Evolutionary conservation across 2,888 invertebrate genomes (phyloP), one percentile per base, ranked within the genome.

Genomic region (Noctua fimbriata): DNA sequence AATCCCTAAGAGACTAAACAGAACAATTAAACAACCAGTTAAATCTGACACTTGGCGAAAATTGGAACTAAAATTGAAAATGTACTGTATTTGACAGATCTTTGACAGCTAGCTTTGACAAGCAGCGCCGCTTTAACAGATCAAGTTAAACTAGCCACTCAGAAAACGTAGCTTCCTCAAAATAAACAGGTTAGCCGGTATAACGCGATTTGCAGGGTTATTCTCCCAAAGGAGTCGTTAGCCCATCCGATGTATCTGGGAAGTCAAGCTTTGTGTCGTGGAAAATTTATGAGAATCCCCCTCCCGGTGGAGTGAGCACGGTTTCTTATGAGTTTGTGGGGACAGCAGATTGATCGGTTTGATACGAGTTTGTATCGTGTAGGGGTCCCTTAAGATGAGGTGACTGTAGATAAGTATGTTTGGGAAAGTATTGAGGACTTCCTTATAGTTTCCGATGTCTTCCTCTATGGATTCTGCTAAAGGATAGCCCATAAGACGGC

Each of bases 171-270:
- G 73, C 76, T 49, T 32, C 77, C 69, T 80, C 85, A 81, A 81
- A 84, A 78, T 81, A 84, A 85, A 77, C 84, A 84, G 81, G 77
- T 85, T 73, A 65, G 69, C 73, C 60, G 41, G 28, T 28, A 58
- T 81, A 86, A 84, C 78, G 76, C 78, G 84, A 88, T 87, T 86
- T 81, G 83, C 84, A 44, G 83, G 82, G 78, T 88, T 88, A 89
- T 89, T 83, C 86, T 84, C 89, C 85, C 89, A 0, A 2, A 44
- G 81, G 89, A 85, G 87, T 89, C 86, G 88, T 89, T 89, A 89
- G 83, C 78, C 73, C 69, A 73, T 83, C 77, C 82, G 58, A 81
- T 82, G 83, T 87, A 82, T 87, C 83, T 83, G 81, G 65, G 49
- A 85, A 85, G 86, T 87, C 86, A 87, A 87, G 84, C 84, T 77